Base-by-base conservation (phyloP, 1,140 invertebrate species). In the Danaus melanippus region DNA sequence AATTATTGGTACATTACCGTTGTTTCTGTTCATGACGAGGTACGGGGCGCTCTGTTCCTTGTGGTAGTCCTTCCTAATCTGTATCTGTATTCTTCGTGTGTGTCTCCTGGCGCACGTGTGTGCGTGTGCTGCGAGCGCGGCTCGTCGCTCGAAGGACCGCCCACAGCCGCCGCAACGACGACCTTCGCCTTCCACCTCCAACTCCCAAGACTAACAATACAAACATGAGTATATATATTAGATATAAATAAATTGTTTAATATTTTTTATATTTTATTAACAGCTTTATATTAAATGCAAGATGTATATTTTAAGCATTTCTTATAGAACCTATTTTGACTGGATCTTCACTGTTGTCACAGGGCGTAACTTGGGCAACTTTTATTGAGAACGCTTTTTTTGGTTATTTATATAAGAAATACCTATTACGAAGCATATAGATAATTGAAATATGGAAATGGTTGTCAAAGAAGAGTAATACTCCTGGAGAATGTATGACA, bases 121-220 rank as follows among this genome's bases (percentile, higher is more conserved):
- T 15, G 90, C 87, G 77, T 93, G 92, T 10, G 92, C 89, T 8
- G 89, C 88, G 10, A 93, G 79, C 6, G 91, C 91, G 10, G 90
- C 91, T 53, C 89, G 90, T 2, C 91, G 86, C 66, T 93, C 92
- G 71, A 93, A 93, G 12, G 87, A 84, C 57, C 91, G 90, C 0
- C 90, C 90, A 76, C 92, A 93, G 41, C 90, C 90, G n/a, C 88
- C 90, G 71, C 92, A 93, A 42, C 88, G 88, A 46, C 90, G 90
- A 10, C 89, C 63, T 54, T 89, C 88, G 15, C 84, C 75, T 59
- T 90, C 88, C 17, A 84, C 80, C 69, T 91, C 89, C 62, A 90
- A 75, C 63, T 90, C 89, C 59, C 90, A 91, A 52, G 89, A 87
- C 86, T 90, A 69, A 0, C 42, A 32, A 8, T 32, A 32, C 7